phyloP scores from a whole-genome alignment of 2,888 invertebrate genomes.

The Dolichomitus sp. region DNA sequence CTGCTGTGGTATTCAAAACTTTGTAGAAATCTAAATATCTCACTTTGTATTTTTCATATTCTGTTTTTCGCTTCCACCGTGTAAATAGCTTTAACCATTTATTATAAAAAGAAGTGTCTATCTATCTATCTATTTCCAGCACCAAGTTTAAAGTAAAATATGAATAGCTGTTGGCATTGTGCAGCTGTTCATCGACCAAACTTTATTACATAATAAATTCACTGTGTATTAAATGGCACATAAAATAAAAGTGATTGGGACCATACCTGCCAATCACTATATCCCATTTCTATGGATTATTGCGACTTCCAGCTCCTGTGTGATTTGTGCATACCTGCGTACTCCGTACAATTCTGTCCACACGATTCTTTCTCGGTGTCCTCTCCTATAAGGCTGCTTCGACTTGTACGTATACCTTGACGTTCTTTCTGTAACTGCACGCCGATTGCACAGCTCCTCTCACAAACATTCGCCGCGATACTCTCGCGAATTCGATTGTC shows the following conservation, averaged over 20 bases:
- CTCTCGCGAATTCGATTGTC: conserved; percentile 56
- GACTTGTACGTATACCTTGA: conserved; percentile 6
- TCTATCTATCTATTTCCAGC: too few relatives aligned
- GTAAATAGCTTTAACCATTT: too few relatives aligned
- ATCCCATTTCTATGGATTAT: neutral
- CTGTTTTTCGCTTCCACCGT: too few relatives aligned
- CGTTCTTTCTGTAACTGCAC: neutral
- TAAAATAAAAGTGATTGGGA: neutral
- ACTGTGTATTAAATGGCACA: too few relatives aligned
- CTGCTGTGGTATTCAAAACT: too few relatives aligned
- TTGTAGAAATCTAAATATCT: too few relatives aligned
- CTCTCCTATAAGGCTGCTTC: neutral
- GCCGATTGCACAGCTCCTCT: neutral
- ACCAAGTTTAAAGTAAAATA: too few relatives aligned
- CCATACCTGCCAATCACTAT: conserved; percentile 6
- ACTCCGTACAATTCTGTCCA: neutral
- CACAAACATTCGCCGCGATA: conserved; percentile 20
- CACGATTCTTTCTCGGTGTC: conserved; percentile 21
- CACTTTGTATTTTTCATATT: too few relatives aligned
- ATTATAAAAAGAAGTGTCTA: too few relatives aligned
- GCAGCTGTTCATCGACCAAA: neutral
- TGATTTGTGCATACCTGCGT: too few relatives aligned
- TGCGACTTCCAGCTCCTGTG: neutral
- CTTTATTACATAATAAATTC: neutral
- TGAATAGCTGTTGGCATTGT: too few relatives aligned